Conservation (phyloP, 2,797 vertebrate genomes). For the Menidia menidia region DNA sequence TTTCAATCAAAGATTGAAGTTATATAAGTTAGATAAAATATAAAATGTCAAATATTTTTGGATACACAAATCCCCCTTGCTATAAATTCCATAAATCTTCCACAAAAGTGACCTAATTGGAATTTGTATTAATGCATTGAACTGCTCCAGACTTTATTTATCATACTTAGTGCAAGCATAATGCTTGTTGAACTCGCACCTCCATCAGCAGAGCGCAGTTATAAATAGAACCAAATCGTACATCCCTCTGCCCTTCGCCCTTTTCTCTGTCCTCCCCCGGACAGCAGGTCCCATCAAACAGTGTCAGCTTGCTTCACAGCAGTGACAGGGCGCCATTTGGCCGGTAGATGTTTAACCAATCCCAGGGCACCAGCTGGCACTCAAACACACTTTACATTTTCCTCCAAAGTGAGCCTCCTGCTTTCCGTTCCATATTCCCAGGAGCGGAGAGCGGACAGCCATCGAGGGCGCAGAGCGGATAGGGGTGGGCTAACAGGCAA, state of each 20-base stretch:
- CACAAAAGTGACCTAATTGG: no score
- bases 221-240: slow-evolving; percentile 27
- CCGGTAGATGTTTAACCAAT: slow-evolving; percentile 68
- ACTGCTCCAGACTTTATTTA: background rate
- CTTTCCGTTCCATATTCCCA: slow-evolving; percentile 61
- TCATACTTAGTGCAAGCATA: background rate
- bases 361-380: slow-evolving; percentile 78
- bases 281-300: slow-evolving; percentile 63
- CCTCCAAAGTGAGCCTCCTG: slow-evolving; percentile 80
- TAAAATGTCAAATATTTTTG: no score
- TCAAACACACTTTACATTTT: slow-evolving; percentile 82
- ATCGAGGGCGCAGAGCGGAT: slow-evolving; percentile 36
- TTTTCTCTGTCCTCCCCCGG: slow-evolving; percentile 44
- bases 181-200: background rate
- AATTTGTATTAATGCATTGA: no score
- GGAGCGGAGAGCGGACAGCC: slow-evolving; percentile 35
- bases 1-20: no score
- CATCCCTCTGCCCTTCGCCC: slow-evolving; percentile 34
- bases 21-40: no score
- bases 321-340: slow-evolving; percentile 77
- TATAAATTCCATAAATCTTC: no score
- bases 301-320: slow-evolving; percentile 47
- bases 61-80: no score
- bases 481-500: slow-evolving; percentile 79
- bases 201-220: background rate